Base-by-base conservation (phyloP, 2,113 vertebrate species). In the Dicrurus megarhynchus region DNA sequence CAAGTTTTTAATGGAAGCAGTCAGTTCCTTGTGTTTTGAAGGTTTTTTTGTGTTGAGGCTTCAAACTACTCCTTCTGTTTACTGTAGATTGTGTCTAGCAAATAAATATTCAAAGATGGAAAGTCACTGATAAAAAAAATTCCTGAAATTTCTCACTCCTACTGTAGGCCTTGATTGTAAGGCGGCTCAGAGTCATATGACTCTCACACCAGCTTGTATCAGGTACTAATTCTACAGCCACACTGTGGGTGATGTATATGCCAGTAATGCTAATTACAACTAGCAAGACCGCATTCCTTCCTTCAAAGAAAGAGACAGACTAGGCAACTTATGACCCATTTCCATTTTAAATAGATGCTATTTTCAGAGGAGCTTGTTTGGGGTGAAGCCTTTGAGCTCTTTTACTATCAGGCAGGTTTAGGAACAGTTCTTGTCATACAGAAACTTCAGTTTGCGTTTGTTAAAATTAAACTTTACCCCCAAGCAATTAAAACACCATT, bases 271-370 rank as follows among this genome's bases (percentile, higher is more conserved):
- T 96, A 93, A 95, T 94, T 91, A 88, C 75, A 77, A 81, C 87
- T 47, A 61, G 95, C 39, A 77, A 60, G 82, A 74, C 95, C 0
- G 1, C 95, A 96, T 96, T 97, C 95, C 85, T 94, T 89, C 59
- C 82, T 75, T 94, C 75, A 49, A 74, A 93, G 94, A 46, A 73
- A 84, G 70, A 76, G 85, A 56, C 0, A 2, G 59, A 81, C 94
- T 57, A 59, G 89, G 86, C 56, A 77, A 67, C 75, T 86, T 92
- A 67, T 84, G 92, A 95, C 95, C 90, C 17, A 44, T 85, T 96
- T 97, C 83, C 93, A 95, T 95, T 93, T 92, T 92, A 96, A 97
- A 84, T 33, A 96, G 96, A 35, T 6, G 12, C 17, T 71, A 2
- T 84, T 94, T 85, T 90, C 69, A 77, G 71, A 83, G 88, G 44